Conservation (phyloP, 2,113 vertebrate genomes). For the Pyrgilauda ruficollis region DNA sequence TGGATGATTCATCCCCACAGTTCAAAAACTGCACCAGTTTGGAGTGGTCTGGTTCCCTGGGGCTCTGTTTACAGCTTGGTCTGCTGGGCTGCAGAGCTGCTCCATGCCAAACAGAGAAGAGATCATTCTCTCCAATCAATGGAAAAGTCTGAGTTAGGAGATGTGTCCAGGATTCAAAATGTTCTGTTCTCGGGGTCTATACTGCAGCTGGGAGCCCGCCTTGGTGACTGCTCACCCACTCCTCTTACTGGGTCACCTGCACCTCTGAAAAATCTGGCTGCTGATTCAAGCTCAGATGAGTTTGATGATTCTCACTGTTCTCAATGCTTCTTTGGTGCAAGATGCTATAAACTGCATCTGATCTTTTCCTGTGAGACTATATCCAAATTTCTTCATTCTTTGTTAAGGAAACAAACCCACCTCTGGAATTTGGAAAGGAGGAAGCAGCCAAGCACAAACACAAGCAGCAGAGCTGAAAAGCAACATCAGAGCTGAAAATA, state of each 20-base stretch:
- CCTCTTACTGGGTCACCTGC: neutral
- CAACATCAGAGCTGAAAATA: neutral
- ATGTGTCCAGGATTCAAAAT: neutral
- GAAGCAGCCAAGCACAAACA: neutral
- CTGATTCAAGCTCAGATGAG: neutral
- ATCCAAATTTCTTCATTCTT: neutral
- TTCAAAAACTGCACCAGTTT: neutral
- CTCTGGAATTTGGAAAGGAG: neutral
- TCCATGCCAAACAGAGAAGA: neutral
- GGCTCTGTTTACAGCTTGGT: neutral
- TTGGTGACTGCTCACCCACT: neutral
- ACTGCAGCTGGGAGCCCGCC: neutral
- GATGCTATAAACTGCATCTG: neutral
- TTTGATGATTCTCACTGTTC: neutral
- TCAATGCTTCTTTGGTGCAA: neutral
- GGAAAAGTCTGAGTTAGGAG: neutral
- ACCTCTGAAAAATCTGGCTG: neutral
- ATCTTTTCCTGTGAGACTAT: neutral
- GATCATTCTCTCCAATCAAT: rapidly evolving
- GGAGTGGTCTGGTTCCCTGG: neutral
- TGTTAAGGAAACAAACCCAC: neutral
- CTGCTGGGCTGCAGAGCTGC: neutral
- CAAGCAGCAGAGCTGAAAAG: neutral
- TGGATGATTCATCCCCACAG: neutral
- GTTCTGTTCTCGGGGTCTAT: neutral